Conservation (phyloP, 2,113 vertebrate species). For the Clarias macrocephalus region DNA sequence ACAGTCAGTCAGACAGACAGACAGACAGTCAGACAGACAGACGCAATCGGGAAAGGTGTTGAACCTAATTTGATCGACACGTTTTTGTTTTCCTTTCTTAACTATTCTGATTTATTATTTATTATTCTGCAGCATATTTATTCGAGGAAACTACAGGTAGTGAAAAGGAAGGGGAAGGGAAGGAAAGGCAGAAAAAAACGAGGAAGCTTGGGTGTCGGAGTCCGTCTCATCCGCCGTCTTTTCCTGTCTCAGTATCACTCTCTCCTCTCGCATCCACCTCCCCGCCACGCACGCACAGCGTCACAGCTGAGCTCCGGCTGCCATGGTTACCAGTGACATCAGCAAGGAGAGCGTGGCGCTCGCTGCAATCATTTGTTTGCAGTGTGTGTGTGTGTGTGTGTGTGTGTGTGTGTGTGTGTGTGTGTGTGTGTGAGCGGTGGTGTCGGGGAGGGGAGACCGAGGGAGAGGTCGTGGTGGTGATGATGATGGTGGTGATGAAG, state of each 20-base stretch:
- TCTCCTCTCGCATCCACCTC: neutral
- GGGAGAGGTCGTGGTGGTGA: conserved; percentile 38
- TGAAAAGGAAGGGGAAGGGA: neutral
- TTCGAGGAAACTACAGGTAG: neutral
- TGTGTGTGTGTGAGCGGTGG: conserved; percentile 21
- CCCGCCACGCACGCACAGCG: conserved; percentile 42
- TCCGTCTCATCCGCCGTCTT: neutral
- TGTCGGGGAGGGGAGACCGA: conserved; percentile 27
- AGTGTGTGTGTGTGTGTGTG: conserved; percentile 11
- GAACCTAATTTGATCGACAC: neutral
- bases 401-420: conserved; percentile 10
- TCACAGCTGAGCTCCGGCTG: conserved; percentile 67
- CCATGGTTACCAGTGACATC: conserved; percentile 79
- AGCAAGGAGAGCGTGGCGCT: conserved; percentile 61
- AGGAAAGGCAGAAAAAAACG: neutral
- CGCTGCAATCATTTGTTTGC: conserved; percentile 66
- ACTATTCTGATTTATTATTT: neutral
- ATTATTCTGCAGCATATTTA: neutral
- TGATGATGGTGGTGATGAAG: too few species aligned
- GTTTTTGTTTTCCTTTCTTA: neutral
- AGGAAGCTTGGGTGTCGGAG: conserved; percentile 1
- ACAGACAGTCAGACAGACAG: too few species aligned
- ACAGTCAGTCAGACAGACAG: too few species aligned
- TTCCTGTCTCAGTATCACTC: neutral
- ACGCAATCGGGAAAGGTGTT: neutral